A percentile compares a stretch with the other conserved stretches of the same genome.
Evolutionary conservation across 2,888 invertebrate genomes (phyloP).

Genomic region (Xestia xanthographa): DNA sequence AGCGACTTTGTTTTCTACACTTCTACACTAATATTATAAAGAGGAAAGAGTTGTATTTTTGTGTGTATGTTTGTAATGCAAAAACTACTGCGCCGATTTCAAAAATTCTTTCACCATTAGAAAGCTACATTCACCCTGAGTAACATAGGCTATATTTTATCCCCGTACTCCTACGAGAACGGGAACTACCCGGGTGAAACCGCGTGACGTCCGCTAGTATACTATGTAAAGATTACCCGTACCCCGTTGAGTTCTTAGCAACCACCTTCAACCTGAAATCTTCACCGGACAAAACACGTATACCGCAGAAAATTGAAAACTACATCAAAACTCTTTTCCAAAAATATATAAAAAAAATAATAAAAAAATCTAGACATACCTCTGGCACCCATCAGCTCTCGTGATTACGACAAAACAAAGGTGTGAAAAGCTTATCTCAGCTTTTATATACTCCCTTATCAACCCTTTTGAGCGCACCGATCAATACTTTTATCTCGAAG

Average conservation of each 20-base stretch:
- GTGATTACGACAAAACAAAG: slow-evolving; percentile 75
- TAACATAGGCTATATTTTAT: no score
- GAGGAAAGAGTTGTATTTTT: no score
- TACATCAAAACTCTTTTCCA: not conserved
- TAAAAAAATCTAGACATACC: slow-evolving; percentile 54
- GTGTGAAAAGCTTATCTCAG: slow-evolving; percentile 70
- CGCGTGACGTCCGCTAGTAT: no score
- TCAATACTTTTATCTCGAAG: slow-evolving; percentile 85
- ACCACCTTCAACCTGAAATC: not conserved
- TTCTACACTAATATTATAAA: no score
- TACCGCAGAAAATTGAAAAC: not conserved
- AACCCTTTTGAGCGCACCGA: slow-evolving; percentile 68
- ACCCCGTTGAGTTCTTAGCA: not conserved
- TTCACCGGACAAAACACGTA: not conserved
- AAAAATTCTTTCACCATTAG: no score
- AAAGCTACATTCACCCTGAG: no score
- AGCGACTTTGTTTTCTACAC: no score
- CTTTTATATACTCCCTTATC: slow-evolving; percentile 81
- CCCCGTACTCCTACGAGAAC: no score
- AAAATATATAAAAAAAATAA: slow-evolving; percentile 19
- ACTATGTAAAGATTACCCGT: not conserved
- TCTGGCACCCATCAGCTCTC: slow-evolving; percentile 45
- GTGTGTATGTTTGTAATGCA: no score
- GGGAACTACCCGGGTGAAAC: no score
- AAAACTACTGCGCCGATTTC: no score